Percentiles rank a stretch among this genome's conserved stretches.
Evolutionary conservation across 2,888 invertebrate species (phyloP).

Genomic region (Beris morrisii): DNA sequence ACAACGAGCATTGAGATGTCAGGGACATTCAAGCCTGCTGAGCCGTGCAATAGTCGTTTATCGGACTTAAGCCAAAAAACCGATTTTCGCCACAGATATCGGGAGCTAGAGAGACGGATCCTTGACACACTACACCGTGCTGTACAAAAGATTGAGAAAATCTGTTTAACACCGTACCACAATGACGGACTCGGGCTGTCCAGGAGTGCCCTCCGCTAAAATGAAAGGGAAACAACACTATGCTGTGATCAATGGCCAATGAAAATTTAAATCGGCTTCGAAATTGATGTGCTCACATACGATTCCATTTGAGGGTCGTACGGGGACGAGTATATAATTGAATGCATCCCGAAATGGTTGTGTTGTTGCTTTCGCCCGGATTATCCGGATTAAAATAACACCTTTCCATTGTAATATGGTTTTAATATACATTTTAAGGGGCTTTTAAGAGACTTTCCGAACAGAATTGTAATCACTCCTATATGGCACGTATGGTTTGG

Average conservation of each 20-base stretch:
- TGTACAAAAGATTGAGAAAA: conserved; percentile 9
- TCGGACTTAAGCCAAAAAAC: conserved; percentile 16
- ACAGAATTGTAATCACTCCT: conserved; percentile 20
- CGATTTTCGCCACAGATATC: conserved; percentile 22
- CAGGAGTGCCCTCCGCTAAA: no score
- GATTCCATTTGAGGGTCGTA: background rate
- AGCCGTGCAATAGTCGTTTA: conserved; percentile 24
- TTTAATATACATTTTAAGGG: conserved; percentile 38
- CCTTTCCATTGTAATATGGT: conserved; percentile 37
- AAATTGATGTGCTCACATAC: background rate
- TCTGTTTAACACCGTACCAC: conserved; percentile 20
- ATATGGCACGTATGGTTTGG: conserved; percentile 5
- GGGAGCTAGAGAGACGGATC: conserved; percentile 4
- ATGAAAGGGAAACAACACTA: no score
- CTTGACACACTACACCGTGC: conserved; percentile 14
- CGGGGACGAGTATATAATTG: background rate
- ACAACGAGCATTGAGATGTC: conserved; percentile 15
- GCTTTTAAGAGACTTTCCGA: conserved; percentile 27
- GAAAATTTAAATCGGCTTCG: conserved; percentile 4
- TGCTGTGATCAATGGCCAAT: conserved; percentile 13
- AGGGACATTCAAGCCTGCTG: background rate
- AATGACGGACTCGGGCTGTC: background rate
- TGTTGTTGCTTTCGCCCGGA: conserved; percentile 35
- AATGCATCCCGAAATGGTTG: conserved; percentile 11
- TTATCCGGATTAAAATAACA: conserved; percentile 41